Evolutionary conservation across 2,113 vertebrate genomes (phyloP).

Genomic region (Scortum barcoo): DNA sequence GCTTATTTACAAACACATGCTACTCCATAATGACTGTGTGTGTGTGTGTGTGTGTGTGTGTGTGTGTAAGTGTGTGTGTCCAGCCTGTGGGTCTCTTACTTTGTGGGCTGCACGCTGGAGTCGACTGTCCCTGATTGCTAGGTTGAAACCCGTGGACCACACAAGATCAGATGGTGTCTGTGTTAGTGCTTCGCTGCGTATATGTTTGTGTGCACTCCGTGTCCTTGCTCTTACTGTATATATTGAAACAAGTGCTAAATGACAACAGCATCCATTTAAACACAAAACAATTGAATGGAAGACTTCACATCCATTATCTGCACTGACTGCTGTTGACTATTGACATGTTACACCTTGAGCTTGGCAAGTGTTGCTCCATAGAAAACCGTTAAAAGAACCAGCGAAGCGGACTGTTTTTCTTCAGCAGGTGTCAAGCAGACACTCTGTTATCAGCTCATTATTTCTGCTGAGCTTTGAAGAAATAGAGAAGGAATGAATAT

Average conservation of each 20-base stretch:
- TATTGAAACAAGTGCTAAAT: constrained; percentile 22
- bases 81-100: constrained; percentile 16
- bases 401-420: constrained; percentile 6
- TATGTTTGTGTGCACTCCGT: neutral
- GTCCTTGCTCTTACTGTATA: neutral
- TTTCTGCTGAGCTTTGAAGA: constrained; percentile 68
- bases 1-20: constrained; percentile 68
- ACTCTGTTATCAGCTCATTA: constrained; percentile 73
- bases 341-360: neutral
- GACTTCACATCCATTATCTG: neutral
- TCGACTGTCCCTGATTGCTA: constrained; percentile 44
- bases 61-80: constrained; percentile 11
- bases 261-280: constrained; percentile 22
- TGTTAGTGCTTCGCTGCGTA: neutral
- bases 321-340: neutral
- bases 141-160: constrained; percentile 56
- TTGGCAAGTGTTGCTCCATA: neutral
- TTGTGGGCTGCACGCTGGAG: constrained; percentile 23
- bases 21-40: constrained; percentile 64
- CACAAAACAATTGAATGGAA: neutral
- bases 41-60: constrained; percentile 20
- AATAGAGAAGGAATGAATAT: constrained; percentile 16
- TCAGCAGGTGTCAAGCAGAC: constrained; percentile 56
- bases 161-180: constrained; percentile 38
- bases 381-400: constrained; percentile 19